Conservation (phyloP, 2,113 vertebrate species). For the Zosterops japonicus region DNA sequence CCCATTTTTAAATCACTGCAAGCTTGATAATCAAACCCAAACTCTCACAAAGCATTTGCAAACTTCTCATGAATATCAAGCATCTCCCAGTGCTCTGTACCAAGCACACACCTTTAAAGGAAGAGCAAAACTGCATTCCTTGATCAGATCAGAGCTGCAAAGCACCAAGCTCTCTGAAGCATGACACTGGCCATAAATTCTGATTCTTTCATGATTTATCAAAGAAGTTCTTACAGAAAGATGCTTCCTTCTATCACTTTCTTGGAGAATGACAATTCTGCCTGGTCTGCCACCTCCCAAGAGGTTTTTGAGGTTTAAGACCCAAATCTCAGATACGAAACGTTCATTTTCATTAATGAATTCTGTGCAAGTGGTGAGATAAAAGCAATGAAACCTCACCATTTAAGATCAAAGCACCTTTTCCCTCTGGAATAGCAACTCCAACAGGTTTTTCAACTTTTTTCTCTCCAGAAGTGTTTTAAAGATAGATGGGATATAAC, state of each 20-base stretch:
- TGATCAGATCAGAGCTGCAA: background rate
- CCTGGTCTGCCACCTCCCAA: background rate
- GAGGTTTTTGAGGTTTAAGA: background rate
- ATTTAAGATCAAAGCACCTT: conserved; percentile 7
- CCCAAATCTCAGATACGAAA: background rate
- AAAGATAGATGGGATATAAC: background rate
- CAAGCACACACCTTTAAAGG: background rate
- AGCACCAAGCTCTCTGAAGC: background rate
- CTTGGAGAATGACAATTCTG: background rate
- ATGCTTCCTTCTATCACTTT: background rate
- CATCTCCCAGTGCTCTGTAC: background rate
- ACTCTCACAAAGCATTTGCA: background rate
- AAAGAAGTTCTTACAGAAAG: background rate
- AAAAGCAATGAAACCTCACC: background rate
- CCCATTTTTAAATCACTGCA: background rate
- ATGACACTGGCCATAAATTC: background rate
- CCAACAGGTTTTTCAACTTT: conserved; percentile 43
- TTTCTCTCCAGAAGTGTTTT: background rate
- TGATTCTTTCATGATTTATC: background rate
- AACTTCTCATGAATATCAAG: background rate
- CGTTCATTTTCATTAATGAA: background rate
- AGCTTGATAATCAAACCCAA: background rate
- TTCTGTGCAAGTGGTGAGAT: background rate
- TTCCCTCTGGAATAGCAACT: conserved; percentile 6
- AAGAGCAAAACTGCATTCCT: background rate